Base-by-base conservation (phyloP, 2,113 vertebrate genomes). In the Nothocercus julius region DNA sequence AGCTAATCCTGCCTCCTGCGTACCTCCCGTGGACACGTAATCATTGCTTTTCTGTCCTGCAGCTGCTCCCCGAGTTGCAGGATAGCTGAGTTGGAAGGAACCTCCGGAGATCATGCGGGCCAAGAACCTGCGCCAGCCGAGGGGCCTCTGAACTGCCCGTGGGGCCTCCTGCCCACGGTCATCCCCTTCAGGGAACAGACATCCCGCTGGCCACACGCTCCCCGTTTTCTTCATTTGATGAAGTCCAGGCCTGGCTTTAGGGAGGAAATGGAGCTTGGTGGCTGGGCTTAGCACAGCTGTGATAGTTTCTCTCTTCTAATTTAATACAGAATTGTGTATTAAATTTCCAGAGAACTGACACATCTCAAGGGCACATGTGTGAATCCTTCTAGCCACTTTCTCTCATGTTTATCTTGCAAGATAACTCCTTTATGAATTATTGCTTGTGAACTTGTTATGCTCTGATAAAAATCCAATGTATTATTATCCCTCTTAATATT, bases 321-420 rank as follows among this genome's bases (percentile, higher is more conserved):
- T 80, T 74, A 63, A 54, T 62, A 68, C 44, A 70, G 40, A 70
- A 81, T 59, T 81, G 47, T 86, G 42, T 77, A 67, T 79, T 79
- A 76, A 47, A 67, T 91, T 93, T 91, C 59, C 51, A 49, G 77
- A 89, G 85, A 90, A 81, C 27, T 64, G 82, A 81, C 25, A 19
- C 12, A 72, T 81, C 56, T 92, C 80, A 90, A 90, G 73, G 80
- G 42, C 83, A 88, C 28, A 77, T 15, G 45, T 79, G 19, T 79
- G 66, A 91, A 87, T 63, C 45, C 16, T 11, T 88, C 11, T 44
- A 53, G 75, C 40, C 44, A 73, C 78, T 81, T 95, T 66, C 67
- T 69, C 40, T 66, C 56, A 32, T 28, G 53, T 78, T 92, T 84
- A 74, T 72, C 56, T 81, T 49, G 67, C 61, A 73, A 82, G 32